Conservation (phyloP, 2,797 vertebrate genomes). For the Esox lucius region DNA sequence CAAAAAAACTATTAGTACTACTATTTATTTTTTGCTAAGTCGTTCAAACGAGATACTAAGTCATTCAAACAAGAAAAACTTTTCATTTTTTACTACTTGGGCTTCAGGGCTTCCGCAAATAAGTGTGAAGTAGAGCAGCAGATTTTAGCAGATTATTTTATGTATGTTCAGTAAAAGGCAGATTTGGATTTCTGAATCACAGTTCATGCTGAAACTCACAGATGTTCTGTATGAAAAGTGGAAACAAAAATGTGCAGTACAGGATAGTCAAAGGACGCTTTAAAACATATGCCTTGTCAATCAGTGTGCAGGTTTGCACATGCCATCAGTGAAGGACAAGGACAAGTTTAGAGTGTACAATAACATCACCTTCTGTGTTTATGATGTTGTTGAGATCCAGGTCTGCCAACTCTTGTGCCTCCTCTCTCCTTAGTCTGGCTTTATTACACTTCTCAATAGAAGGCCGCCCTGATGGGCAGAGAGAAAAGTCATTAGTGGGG, state of each 20-base stretch:
- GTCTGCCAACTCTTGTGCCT: conserved; percentile 80
- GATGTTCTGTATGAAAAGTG: not conserved
- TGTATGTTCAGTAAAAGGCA: not conserved
- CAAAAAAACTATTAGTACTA: no score
- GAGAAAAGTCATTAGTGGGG: not conserved
- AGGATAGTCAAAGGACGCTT: not conserved
- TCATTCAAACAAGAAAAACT: no score
- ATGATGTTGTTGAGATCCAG: conserved; percentile 87
- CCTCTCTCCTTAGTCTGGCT: conserved; percentile 73
- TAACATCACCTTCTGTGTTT: conserved; percentile 71
- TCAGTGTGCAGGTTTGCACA: not conserved
- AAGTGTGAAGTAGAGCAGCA: not conserved
- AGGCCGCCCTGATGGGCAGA: conserved; percentile 69
- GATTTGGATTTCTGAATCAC: not conserved
- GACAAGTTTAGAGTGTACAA: not conserved
- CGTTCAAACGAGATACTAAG: no score
- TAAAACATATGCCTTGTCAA: not conserved
- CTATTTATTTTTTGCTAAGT: no score
- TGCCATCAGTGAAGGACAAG: not conserved
- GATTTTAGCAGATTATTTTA: not conserved
- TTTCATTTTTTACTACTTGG: no score
- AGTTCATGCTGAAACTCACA: not conserved
- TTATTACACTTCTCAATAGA: conserved; percentile 83
- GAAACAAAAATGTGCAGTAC: not conserved
- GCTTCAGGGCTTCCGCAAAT: no score